Evolutionary conservation across 2,113 vertebrate species (phyloP), one percentile per base, ranked within the genome.

Genomic region (Anoplopoma fimbria): DNA sequence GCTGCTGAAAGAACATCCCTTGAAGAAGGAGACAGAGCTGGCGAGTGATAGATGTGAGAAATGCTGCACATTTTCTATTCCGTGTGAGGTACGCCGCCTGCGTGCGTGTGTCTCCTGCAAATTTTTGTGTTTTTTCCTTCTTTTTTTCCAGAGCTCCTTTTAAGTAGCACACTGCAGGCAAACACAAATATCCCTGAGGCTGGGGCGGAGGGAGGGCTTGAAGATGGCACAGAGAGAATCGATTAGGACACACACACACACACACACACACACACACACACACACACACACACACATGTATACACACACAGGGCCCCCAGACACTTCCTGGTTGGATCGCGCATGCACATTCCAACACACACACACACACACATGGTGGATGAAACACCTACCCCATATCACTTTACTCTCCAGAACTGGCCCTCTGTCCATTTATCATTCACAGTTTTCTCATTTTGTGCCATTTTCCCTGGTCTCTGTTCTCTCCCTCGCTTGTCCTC

Each of bases 201-300:
- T 49, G 78, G 40, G 58, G 65, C 51, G 70, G 34, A 67, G 80
- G 74, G 73, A 79, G 36, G 79, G 71, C 58, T 86, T 83, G 75
- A 89, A 91, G 81, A 87, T 63, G 74, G 72, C 85, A 90, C 75
- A 90, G 87, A 87, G 87, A 92, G 87, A 92, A 91, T 91, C 81
- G 76, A 92, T 93, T 88, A 89, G 78, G 76, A 87, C 67, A 47
- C 60, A 79, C 69, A 58, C 58, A 81, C 25, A 69, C 17, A 67
- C 12, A 70, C 55, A 67, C 63, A 80, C 70, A 58, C 49, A 85
- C 69, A 31, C 60, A 77, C 63, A 60, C 40, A 79, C 21, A 65
- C 10, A 70, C 55, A 64, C 60, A 81, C 70, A 69, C n/a, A n/a
- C 49, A 85, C 69, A 31, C 60, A 77, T 65, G 53, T 40, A 79